Base-by-base conservation (phyloP, 2,113 vertebrate genomes). In the Onychorhynchus coronatus region DNA sequence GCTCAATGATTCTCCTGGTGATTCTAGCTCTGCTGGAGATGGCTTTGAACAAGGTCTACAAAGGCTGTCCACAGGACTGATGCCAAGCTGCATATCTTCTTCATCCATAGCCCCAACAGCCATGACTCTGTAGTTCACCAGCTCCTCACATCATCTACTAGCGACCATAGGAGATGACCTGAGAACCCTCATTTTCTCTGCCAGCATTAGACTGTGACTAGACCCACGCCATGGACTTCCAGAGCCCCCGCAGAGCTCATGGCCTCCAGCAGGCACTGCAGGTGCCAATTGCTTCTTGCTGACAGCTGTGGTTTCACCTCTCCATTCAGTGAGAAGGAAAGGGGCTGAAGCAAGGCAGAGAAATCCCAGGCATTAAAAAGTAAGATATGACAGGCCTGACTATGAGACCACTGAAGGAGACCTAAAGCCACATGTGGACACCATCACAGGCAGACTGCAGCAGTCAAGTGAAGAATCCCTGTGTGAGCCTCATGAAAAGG, bases 21-120 rank as follows among this genome's bases (percentile, higher is more conserved):
- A 14, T 39, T 62, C 50, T 19, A 30, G 11, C 33, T 81, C 23
- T 73, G 62, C 12, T 81, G 47, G 41, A 82, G 61, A 9, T 14
- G 49, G 30, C 7, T 81, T 67, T 63, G 56, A 72, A 15, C 23
- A 52, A 31, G 21, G 15, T 12, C 41, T 84, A 6, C n/a, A 41
- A 21, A 14, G 20, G 47, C n/a, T 79, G 25, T 53, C 56, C 18
- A 2, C 4, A 42, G 21, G 5, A 11, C 52, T 37, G 52, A 50
- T 31, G 47, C 33, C 22, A 42, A 44, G 25, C 21, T 65, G 8
- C 39, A n/a, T 2, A 8, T 68, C 31, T 61, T 16, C 20, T 25
- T 80, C 7, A 16, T 21, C 24, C 49, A 24, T 30, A 41, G 28
- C 21, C 35, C 27, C 0, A 0, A 25, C 4, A 59, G 27, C 20